Conservation (phyloP, 2,113 vertebrate species). For the Vulpes lagopus region DNA sequence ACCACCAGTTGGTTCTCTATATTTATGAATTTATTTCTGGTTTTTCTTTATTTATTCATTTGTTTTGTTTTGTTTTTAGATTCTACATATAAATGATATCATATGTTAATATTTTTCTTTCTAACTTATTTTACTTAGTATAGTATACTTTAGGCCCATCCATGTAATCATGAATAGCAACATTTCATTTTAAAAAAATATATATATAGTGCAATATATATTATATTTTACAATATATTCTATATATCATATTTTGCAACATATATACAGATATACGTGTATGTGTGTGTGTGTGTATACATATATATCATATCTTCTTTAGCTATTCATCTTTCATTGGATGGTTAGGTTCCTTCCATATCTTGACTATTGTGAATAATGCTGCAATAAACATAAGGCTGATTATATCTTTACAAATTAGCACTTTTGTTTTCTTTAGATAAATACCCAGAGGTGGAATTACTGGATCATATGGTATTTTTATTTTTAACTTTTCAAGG, state of each 20-base stretch:
- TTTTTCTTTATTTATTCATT: not conserved
- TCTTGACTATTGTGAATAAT: not conserved
- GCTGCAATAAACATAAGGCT: not conserved
- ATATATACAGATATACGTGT: not conserved
- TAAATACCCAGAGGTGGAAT: not conserved
- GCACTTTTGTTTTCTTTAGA: not conserved
- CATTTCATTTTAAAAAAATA: not conserved
- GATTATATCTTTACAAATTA: not conserved
- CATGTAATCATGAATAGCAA: too few species aligned
- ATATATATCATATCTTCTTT: not conserved
- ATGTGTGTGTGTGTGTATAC: not conserved
- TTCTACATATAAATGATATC: not conserved
- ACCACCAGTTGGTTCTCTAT: not conserved
- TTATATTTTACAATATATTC: not conserved
- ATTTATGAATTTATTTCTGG: not conserved
- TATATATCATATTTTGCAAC: not conserved
- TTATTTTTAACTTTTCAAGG: not conserved
- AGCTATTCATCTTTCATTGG: not conserved
- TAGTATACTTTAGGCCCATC: not conserved
- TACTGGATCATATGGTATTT: not conserved
- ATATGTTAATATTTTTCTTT: not conserved
- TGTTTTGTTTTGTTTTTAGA: not conserved
- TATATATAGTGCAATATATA: not conserved
- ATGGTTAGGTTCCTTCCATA: not conserved
- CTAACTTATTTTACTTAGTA: not conserved